Evolutionary conservation across 1,140 invertebrate species (phyloP), one percentile per base, ranked within the genome.

Genomic region (Brachionus rotundiformis): DNA sequence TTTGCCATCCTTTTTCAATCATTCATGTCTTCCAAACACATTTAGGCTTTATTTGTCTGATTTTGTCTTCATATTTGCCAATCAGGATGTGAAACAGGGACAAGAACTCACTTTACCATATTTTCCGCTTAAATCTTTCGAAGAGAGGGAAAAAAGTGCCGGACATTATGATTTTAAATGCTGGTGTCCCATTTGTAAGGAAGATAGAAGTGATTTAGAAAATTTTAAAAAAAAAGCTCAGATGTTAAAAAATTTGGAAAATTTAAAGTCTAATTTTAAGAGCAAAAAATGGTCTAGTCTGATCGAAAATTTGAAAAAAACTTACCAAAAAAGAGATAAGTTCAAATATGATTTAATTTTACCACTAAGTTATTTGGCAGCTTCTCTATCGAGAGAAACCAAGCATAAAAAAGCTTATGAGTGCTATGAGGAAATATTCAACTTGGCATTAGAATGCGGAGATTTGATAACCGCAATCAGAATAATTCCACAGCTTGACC

Each of bases 241-340:
- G 23, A 7, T 79, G 8, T 7, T 31, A 23, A 54, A 79, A 31
- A 31, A 59, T 11, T 8, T 39, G 19, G 47, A 79, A 1, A 59
- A 13, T 7, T 6, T 59, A 8, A 63, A 63, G 16, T 19, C n/a
- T 5, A 59, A 33, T 39, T 16, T 23, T 3, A 8, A 54, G 11
- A 23, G 5, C 4, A 79, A 79, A 63, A 79, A 79, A 27, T 13
- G 7, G 13, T 25, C 19, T 39, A 59, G n/a, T 19, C 31, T 79
- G 25, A 39, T 79, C 47, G 76, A 79, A 27, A 54, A 63, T 59
- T 25, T 79, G 23, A 79, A 59, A 77, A 33, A 49, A n/a, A 49
- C 49, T 4, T 77, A 77, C 25, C 27, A 49, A 59, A 23, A 77
- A 33, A n/a, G 49, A 7, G 2, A 49, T 16, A 77, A 1, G 25